Percentiles rank a stretch among this genome's conserved stretches.
phyloP scores from a whole-genome alignment of 1,140 invertebrate genomes.

The Penaeus japonicus region DNA sequence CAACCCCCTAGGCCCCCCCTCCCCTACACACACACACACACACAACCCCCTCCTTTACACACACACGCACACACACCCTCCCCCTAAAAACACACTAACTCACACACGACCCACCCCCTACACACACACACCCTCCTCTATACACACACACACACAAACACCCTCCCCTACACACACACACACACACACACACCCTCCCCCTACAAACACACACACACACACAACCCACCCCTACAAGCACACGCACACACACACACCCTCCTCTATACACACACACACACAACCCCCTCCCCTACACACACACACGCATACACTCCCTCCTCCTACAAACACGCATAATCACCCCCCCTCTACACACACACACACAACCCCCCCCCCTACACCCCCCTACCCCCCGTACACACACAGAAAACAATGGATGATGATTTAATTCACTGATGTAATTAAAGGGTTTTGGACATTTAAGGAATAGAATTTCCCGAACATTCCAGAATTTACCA shows the following conservation, averaged over 20 bases:
- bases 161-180: background rate
- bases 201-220: too few relatives aligned
- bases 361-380: too few relatives aligned
- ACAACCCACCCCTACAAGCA: background rate
- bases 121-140: background rate
- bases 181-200: too few relatives aligned
- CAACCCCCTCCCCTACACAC: too few relatives aligned
- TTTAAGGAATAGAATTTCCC: too few relatives aligned
- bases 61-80: background rate
- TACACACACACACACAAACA: background rate
- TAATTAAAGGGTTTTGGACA: too few relatives aligned
- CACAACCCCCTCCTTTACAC: background rate
- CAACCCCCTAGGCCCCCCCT: too few relatives aligned
- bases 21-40: too few relatives aligned
- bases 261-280: background rate
- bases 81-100: background rate
- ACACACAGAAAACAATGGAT: too few relatives aligned
- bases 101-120: background rate
- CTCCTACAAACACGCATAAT: background rate
- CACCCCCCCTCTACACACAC: background rate
- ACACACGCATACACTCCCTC: too few relatives aligned
- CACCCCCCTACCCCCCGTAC: background rate
- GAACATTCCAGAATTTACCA: too few relatives aligned
- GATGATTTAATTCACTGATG: too few relatives aligned
- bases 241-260: background rate